These are phyloP conservation scores for Diorhabda elongata DNA, from an alignment of 1,140 invertebrate species.

Conservation along the genomic window DNA sequence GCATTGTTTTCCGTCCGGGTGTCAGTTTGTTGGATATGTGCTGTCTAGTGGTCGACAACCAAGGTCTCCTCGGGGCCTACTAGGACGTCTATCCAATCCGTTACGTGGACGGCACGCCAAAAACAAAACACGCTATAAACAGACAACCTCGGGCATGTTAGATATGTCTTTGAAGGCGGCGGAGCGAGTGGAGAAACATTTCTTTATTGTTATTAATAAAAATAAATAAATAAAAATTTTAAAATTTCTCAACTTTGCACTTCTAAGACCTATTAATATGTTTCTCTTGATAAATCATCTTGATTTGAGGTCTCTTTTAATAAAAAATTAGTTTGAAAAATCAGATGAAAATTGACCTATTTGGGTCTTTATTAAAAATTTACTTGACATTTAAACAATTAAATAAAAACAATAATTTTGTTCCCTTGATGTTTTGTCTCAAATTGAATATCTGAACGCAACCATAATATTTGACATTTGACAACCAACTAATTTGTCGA, in stretches of 20 bases:
- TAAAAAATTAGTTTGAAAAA: too few species aligned
- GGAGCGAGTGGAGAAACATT: not conserved
- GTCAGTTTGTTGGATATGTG: conserved; percentile 18
- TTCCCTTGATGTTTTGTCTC: too few species aligned
- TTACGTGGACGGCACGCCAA: conserved; percentile 18
- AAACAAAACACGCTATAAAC: conserved; percentile 14
- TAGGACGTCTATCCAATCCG: conserved; percentile 10
- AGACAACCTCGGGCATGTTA: not conserved
- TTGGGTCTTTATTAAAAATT: too few species aligned
- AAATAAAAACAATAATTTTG: too few species aligned
- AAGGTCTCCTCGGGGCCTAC: conserved; percentile 16
- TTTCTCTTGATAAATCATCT: too few species aligned
- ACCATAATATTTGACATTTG: too few species aligned
- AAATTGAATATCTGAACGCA: too few species aligned
- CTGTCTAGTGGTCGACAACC: conserved; percentile 14
- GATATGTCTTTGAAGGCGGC: conserved; percentile 8
- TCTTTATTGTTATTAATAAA: not conserved
- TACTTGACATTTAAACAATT: too few species aligned
- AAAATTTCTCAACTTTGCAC: not conserved
- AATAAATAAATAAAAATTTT: not conserved
- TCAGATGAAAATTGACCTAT: too few species aligned
- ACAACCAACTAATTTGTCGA: too few species aligned
- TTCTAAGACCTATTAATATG: not conserved
- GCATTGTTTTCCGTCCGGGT: conserved; percentile 16
- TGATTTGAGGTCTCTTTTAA: too few species aligned